Evolutionary conservation across 30 jellyfish, hydroid and myxozoan species (phyloP).

Genomic region (Chrysaora quinquecirrha): DNA sequence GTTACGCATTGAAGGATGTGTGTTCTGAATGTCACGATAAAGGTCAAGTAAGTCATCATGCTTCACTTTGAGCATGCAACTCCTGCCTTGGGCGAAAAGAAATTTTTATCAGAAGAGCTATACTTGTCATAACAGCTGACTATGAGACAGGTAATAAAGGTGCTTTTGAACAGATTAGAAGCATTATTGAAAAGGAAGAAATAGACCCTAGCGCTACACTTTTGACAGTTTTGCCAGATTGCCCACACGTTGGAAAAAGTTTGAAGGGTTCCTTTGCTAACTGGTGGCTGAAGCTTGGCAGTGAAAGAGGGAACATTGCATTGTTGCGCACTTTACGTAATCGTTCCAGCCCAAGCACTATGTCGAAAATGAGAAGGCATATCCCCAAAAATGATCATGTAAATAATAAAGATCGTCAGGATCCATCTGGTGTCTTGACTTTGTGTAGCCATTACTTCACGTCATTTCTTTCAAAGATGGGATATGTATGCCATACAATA

Average conservation of each 20-base stretch:
- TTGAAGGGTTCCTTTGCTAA: conserved; percentile 37
- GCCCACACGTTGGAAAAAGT: conserved; percentile 46
- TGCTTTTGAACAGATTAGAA: conserved; percentile 38
- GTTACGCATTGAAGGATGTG: conserved; percentile 23
- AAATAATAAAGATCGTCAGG: conserved; percentile 37
- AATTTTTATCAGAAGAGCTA: conserved; percentile 16
- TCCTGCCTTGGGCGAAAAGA: conserved; percentile 13
- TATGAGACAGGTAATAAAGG: conserved; percentile 45
- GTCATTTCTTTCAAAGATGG: neutral
- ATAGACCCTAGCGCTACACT: conserved; percentile 20
- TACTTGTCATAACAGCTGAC: conserved; percentile 42
- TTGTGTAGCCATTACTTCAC: conserved; percentile 9
- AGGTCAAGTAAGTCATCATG: conserved; percentile 30
- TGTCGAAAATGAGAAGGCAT: conserved; percentile 6
- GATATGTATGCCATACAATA: conserved; percentile 14
- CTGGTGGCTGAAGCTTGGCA: conserved; percentile 23
- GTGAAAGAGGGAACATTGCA: conserved; percentile 40
- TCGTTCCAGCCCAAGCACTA: conserved; percentile 6
- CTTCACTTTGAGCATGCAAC: conserved; percentile 39
- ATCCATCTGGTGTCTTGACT: conserved; percentile 30
- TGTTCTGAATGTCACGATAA: conserved; percentile 19
- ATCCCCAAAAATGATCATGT: conserved; percentile 32
- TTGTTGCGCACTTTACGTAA: conserved; percentile 29
- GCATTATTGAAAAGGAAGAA: conserved; percentile 17
- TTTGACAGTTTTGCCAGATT: conserved; percentile 23